Evolutionary conservation across 2,113 vertebrate genomes (phyloP).

Genomic region (Salvator merianae): DNA sequence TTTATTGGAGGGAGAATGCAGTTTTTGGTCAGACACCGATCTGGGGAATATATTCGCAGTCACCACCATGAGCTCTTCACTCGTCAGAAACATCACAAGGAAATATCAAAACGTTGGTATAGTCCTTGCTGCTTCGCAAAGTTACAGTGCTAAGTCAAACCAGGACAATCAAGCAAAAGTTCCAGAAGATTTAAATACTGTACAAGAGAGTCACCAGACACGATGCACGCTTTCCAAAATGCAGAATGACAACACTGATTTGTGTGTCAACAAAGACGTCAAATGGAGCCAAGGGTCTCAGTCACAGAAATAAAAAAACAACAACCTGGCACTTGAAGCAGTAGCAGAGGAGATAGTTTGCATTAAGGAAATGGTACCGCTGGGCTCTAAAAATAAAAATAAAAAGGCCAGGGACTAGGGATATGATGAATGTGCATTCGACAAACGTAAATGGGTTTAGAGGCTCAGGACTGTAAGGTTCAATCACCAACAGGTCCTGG

Average conservation of each 20-base stretch:
- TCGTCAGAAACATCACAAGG: slow-evolving; percentile 60
- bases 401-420: slow-evolving; percentile 16
- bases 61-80: background rate
- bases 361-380: background rate
- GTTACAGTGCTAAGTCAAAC: slow-evolving; percentile 50
- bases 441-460: too few relatives aligned
- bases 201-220: background rate
- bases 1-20: slow-evolving; percentile 63
- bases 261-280: too few relatives aligned
- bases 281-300: too few relatives aligned
- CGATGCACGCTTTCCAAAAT: background rate
- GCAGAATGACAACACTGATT: background rate
- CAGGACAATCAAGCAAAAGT: slow-evolving; percentile 19
- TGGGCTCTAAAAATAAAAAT: slow-evolving; percentile 27
- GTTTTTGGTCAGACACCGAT: slow-evolving; percentile 30
- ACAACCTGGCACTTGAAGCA: slow-evolving; percentile 63
- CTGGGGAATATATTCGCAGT: background rate
- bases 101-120: slow-evolving; percentile 40
- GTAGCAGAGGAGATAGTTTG: slow-evolving; percentile 21
- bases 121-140: slow-evolving; percentile 32
- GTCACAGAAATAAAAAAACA: background rate
- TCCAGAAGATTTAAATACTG: background rate
- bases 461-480: too few relatives aligned
- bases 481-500: too few relatives aligned
- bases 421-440: too few relatives aligned